Evolutionary conservation across 2,113 vertebrate species (phyloP).

Genomic region (Ailurus styani): DNA sequence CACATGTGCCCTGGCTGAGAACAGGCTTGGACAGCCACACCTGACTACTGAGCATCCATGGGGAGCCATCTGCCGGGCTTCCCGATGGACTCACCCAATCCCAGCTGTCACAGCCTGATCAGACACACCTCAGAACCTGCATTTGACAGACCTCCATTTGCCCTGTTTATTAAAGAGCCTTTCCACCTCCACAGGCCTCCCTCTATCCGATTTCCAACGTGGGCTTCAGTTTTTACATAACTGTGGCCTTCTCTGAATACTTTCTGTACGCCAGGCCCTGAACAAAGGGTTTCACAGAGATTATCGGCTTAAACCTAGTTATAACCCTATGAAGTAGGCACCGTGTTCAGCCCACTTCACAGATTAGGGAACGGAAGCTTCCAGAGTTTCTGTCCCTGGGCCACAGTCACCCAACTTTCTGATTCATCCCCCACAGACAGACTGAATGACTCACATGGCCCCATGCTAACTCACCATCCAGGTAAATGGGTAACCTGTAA

Average conservation of each 20-base stretch:
- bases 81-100: background rate
- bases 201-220: background rate
- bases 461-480: background rate
- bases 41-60: background rate
- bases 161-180: background rate
- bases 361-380: conserved; percentile 22
- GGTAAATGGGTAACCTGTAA: background rate
- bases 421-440: background rate
- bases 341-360: conserved; percentile 3
- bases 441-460: conserved; percentile 17
- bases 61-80: background rate
- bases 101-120: background rate
- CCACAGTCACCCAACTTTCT: background rate
- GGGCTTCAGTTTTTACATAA: conserved; percentile 18
- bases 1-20: background rate
- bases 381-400: background rate
- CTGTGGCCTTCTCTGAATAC: background rate
- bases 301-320: conserved; percentile 38
- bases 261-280: background rate
- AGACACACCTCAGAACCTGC: background rate
- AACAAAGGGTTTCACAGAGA: background rate
- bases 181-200: background rate
- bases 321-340: background rate
- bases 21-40: background rate
- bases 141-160: background rate